Evolutionary conservation across 2,888 invertebrate genomes (phyloP).

Genomic region (Acleris laterana): DNA sequence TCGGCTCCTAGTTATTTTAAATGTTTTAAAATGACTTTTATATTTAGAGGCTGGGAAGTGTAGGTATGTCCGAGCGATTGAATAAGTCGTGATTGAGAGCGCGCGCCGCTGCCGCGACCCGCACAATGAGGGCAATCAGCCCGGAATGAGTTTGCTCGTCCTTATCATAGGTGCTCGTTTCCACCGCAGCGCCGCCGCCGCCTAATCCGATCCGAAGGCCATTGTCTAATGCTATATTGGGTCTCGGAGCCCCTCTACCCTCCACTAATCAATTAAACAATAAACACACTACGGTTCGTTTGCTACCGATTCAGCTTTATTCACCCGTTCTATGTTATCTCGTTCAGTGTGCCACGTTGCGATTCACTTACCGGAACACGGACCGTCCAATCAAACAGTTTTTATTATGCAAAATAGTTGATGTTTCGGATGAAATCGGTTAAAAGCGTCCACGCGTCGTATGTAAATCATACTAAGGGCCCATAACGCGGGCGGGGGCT

Average conservation of each 20-base stretch:
- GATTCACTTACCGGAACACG: too few relatives aligned
- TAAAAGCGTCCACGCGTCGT: conserved; percentile 51
- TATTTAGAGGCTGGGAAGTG: too few relatives aligned
- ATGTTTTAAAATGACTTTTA: too few relatives aligned
- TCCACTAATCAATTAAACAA: conserved; percentile 23
- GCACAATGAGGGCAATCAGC: conserved; percentile 71
- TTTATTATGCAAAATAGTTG: conserved; percentile 60
- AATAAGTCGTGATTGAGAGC: conserved; percentile 65
- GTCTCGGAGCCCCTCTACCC: conserved; percentile 7
- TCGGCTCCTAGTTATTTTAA: too few relatives aligned
- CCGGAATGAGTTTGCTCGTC: conserved; percentile 52
- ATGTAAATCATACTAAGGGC: conserved; percentile 57
- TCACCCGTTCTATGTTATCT: not conserved
- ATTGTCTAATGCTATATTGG: conserved; percentile 26
- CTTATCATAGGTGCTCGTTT: conserved; percentile 18
- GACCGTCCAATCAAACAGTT: conserved; percentile 41
- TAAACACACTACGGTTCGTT: conserved; percentile 15
- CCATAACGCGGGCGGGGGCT: conserved; percentile 30
- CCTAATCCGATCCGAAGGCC: conserved; percentile 21
- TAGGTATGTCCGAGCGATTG: conserved; percentile 48
- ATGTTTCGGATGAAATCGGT: conserved; percentile 60
- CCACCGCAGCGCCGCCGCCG: not conserved
- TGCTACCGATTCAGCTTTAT: not conserved
- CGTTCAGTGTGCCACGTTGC: too few relatives aligned
- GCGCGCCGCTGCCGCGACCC: conserved; percentile 50